Conservation (phyloP, 2,797 vertebrate species). For the Gambelia wislizenii region DNA sequence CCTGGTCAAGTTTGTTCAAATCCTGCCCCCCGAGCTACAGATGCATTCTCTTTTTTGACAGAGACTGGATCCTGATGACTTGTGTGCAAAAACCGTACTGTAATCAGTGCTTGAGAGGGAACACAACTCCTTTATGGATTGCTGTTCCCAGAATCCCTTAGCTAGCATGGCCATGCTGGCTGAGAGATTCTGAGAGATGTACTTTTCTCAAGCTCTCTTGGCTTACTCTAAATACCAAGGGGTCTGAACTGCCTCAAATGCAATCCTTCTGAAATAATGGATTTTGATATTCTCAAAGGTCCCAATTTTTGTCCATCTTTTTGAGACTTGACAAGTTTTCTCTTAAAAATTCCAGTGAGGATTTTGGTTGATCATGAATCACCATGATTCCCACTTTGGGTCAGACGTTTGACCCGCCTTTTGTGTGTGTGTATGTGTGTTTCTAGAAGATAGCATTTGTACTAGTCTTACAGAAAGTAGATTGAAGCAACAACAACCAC, state of each 20-base stretch:
- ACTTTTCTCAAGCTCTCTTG: neutral
- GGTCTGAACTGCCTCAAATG: conserved; percentile 37
- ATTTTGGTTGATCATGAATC: conserved; percentile 57
- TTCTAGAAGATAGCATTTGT: conserved; percentile 51
- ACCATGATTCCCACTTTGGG: conserved; percentile 67
- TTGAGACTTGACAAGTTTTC: neutral
- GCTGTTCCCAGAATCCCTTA: neutral
- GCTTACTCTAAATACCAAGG: conserved; percentile 45
- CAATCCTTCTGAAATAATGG: neutral
- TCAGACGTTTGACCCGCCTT: conserved; percentile 67
- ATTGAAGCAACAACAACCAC: conserved; percentile 31
- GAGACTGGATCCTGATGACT: conserved; percentile 67
- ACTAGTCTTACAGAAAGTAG: conserved; percentile 63
- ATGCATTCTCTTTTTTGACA: conserved; percentile 65
- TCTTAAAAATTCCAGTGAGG: conserved; percentile 54
- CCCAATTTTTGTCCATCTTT: conserved; percentile 35
- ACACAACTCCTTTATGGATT: neutral
- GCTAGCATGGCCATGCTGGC: neutral
- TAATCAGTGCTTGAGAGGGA: conserved; percentile 11
- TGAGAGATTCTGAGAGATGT: neutral
- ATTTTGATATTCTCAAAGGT: neutral
- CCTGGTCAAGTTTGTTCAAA: conserved; percentile 14
- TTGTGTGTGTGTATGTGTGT: conserved; percentile 4
- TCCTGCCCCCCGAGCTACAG: conserved; percentile 66
- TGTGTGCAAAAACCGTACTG: conserved; percentile 58